Evolutionary conservation across 2,797 vertebrate species (phyloP).

Genomic region (Channa striata): DNA sequence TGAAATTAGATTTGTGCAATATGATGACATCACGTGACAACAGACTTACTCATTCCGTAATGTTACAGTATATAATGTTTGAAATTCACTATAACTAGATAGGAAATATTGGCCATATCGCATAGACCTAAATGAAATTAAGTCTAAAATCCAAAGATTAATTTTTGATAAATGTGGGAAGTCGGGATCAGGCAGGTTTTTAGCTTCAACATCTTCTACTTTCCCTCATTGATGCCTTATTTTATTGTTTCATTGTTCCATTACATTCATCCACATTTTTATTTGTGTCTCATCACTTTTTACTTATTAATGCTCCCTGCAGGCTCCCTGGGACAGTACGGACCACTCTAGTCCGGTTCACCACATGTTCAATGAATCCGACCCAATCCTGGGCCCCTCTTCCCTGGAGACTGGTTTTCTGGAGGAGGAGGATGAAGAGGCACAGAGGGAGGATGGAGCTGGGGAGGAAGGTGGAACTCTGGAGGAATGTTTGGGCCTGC

Average conservation of each 20-base stretch:
- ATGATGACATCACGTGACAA: too few relatives aligned
- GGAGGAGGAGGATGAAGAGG: slow-evolving; percentile 83
- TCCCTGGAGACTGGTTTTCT: slow-evolving; percentile 82
- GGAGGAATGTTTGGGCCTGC: slow-evolving; percentile 86
- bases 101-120: too few relatives aligned
- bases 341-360: slow-evolving; percentile 84
- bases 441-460: slow-evolving; percentile 68
- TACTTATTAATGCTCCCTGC: slow-evolving; percentile 8
- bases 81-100: too few relatives aligned
- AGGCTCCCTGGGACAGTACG: slow-evolving; percentile 84
- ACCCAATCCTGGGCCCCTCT: slow-evolving; percentile 84
- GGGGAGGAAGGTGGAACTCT: slow-evolving; percentile 78
- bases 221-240: neutral
- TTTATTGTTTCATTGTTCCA: neutral
- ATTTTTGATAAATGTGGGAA: too few relatives aligned
- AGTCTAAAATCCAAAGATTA: too few relatives aligned
- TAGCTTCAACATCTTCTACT: too few relatives aligned
- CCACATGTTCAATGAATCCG: slow-evolving; percentile 87
- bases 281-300: neutral
- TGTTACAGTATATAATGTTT: too few relatives aligned
- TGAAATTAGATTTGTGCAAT: too few relatives aligned
- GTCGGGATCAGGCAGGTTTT: too few relatives aligned
- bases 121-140: too few relatives aligned
- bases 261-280: too few relatives aligned
- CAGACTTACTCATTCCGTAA: too few relatives aligned